phyloP scores from a whole-genome alignment of 2,113 vertebrate species.

The Macrotus californicus region DNA sequence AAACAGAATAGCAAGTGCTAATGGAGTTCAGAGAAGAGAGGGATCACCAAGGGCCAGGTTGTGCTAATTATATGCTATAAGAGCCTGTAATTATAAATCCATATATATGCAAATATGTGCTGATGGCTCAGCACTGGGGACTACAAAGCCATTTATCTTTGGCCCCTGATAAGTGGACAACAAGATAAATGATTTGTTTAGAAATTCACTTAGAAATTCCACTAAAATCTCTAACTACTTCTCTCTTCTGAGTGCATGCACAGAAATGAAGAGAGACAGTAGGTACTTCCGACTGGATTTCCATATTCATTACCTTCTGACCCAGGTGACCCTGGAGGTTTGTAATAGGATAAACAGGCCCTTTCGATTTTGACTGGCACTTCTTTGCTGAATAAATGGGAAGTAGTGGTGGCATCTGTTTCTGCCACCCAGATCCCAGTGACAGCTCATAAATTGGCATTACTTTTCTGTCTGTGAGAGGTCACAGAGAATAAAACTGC shows the following conservation, averaged over 20 bases:
- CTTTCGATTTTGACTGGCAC: neutral
- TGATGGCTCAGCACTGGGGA: constrained; percentile 12
- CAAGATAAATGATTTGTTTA: constrained; percentile 55
- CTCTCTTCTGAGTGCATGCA: neutral
- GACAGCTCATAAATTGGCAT: neutral
- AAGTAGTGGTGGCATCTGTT: constrained; percentile 31
- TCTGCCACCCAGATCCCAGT: constrained; percentile 1
- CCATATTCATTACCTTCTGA: constrained; percentile 22
- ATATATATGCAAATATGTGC: constrained; percentile 61
- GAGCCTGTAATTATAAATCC: constrained; percentile 57
- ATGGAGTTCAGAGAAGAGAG: constrained; percentile 43
- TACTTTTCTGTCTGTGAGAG: neutral
- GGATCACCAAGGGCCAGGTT: constrained; percentile 17
- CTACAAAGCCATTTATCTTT: constrained; percentile 37
- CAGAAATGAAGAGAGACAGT: neutral
- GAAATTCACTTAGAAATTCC: constrained; percentile 36
- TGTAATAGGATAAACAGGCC: neutral
- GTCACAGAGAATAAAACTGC: neutral
- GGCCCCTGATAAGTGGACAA: constrained; percentile 20
- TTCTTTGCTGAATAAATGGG: neutral
- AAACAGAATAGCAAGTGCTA: constrained; percentile 54
- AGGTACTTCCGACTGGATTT: neutral
- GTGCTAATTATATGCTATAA: constrained; percentile 52
- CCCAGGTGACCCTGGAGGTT: neutral
- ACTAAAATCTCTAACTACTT: neutral